Conservation (phyloP, 2,888 invertebrate species). For the Drosophila incognita region DNA sequence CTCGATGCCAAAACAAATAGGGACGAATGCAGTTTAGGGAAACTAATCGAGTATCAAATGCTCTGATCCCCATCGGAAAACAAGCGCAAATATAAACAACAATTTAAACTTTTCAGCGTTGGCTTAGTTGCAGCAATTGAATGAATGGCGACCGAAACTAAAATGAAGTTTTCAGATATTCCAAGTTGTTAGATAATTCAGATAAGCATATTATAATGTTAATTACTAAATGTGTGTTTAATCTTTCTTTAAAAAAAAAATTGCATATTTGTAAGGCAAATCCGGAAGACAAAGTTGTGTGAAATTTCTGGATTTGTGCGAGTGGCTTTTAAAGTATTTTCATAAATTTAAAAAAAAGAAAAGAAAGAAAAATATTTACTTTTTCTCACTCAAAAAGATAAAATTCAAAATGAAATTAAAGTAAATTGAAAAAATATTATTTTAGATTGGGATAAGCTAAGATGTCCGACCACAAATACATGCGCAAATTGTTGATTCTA, state of each 20-base stretch:
- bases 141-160: background rate
- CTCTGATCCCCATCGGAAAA: background rate
- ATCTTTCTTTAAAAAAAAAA: background rate
- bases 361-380: background rate
- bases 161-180: background rate
- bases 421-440: too few species aligned
- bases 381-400: too few species aligned
- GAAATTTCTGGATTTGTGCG: background rate
- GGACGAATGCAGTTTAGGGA: background rate
- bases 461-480: background rate
- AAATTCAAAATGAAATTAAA: too few species aligned
- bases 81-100: too few species aligned
- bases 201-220: background rate
- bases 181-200: background rate
- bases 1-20: conserved; percentile 33
- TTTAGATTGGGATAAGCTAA: background rate
- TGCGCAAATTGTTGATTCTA: background rate
- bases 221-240: background rate
- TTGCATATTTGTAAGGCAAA: background rate
- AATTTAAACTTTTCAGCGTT: background rate
- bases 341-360: background rate
- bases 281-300: background rate
- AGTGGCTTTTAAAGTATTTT: background rate
- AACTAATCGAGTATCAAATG: conserved; percentile 10
- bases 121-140: background rate